These are phyloP conservation scores for Triplophysa bombifrons DNA, from an alignment of 2,797 vertebrate species.

Conservation along the genomic window DNA sequence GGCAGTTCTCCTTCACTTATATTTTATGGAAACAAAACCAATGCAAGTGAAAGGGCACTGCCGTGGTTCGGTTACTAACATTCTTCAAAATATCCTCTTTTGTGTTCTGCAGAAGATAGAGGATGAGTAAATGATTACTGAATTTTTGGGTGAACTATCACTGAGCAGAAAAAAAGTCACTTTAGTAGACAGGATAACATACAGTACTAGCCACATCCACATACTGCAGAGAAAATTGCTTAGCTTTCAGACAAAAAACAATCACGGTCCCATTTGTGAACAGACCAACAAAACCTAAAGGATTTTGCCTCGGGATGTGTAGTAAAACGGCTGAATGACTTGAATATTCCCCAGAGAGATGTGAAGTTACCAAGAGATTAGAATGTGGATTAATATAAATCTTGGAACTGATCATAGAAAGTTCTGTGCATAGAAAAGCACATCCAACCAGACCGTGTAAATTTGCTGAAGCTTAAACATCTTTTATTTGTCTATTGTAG, in stretches of 20 bases:
- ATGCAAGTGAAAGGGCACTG: too few species aligned
- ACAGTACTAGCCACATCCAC: not conserved
- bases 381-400: constrained; percentile 28
- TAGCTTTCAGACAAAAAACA: not conserved
- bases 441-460: not conserved
- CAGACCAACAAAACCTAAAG: not conserved
- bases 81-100: too few species aligned
- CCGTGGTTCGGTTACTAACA: too few species aligned
- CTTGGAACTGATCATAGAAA: constrained; percentile 31
- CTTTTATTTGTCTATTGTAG: constrained; percentile 15
- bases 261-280: not conserved
- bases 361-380: constrained; percentile 31
- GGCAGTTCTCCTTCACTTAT: too few species aligned
- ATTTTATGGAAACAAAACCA: too few species aligned
- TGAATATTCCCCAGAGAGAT: constrained; percentile 10
- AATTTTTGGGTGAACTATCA: too few species aligned
- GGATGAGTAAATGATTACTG: too few species aligned
- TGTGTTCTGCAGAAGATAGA: too few species aligned
- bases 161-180: not conserved
- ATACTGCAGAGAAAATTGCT: not conserved
- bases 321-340: not conserved
- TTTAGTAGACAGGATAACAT: not conserved
- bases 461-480: constrained; percentile 13
- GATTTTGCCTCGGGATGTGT: not conserved
- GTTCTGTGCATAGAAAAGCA: constrained; percentile 11